Conservation (phyloP, 2,113 vertebrate genomes). For the Austrofundulus limnaeus region DNA sequence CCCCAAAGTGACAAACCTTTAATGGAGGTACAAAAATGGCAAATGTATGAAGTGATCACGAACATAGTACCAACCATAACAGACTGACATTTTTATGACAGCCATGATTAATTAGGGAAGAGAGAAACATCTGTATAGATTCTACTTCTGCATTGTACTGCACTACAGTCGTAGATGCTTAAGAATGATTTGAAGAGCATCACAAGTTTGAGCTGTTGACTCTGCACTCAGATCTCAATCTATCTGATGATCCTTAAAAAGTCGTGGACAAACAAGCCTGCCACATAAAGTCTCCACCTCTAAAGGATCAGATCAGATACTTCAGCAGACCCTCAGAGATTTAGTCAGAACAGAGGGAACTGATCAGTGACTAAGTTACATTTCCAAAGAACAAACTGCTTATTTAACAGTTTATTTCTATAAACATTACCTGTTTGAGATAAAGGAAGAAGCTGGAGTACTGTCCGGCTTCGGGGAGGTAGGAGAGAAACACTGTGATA, state of each 20-base stretch:
- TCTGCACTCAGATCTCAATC: background rate
- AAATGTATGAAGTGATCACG: too few species aligned
- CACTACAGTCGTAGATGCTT: too few species aligned
- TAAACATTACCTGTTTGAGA: constrained; percentile 83
- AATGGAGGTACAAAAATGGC: too few species aligned
- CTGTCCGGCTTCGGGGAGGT: constrained; percentile 91
- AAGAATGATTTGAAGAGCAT: background rate
- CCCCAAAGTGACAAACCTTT: too few species aligned
- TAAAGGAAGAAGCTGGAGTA: constrained; percentile 95
- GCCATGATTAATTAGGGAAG: too few species aligned
- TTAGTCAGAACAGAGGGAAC: background rate
- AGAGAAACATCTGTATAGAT: too few species aligned
- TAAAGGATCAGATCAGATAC: background rate
- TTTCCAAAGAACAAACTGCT: background rate
- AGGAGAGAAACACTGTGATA: constrained; percentile 92
- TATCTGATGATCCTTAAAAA: background rate
- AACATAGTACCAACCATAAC: too few species aligned
- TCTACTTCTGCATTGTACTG: too few species aligned
- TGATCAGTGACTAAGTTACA: background rate
- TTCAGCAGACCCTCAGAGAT: background rate
- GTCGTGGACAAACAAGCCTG: background rate
- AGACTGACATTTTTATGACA: too few species aligned
- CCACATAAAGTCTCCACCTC: background rate
- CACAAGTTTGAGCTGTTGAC: background rate
- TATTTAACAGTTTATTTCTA: background rate